Conservation (phyloP, 1,140 invertebrate species). For the Drosophila bifasciata region DNA sequence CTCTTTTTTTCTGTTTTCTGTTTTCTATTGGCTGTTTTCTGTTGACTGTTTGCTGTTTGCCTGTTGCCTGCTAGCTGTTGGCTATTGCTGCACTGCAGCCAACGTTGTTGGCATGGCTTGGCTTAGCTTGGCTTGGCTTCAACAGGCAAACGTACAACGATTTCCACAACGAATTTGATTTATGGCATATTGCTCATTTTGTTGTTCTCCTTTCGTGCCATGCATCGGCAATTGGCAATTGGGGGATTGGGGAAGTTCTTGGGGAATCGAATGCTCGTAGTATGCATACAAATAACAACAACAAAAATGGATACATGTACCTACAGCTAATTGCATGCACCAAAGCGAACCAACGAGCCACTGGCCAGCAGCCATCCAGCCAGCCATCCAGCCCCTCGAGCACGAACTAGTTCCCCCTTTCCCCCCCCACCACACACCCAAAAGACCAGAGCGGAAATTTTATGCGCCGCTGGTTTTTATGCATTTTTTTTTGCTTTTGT, state of each 20-base stretch:
- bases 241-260: constrained; percentile 34
- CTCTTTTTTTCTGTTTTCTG: constrained; percentile 9
- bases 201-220: constrained; percentile 26
- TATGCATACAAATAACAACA: no score
- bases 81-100: neutral
- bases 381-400: constrained; percentile 5
- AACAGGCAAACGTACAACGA: no score
- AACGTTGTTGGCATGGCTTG: no score
- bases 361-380: no score
- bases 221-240: constrained; percentile 38
- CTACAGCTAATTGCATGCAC: constrained; percentile 39
- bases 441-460: constrained; percentile 61
- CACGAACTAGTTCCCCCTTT: neutral
- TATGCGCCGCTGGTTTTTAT: constrained; percentile 64
- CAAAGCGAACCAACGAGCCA: neutral
- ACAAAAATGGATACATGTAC: constrained; percentile 28
- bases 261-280: constrained; percentile 4
- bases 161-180: constrained; percentile 24
- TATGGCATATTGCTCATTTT: constrained; percentile 56
- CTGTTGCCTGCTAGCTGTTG: neutral
- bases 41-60: constrained; percentile 21
- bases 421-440: neutral
- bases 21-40: constrained; percentile 37
- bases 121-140: no score
- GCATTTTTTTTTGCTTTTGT: constrained; percentile 28